Percentiles rank a stretch among this genome's conserved stretches.
These are phyloP conservation scores for Ernsta delagoae DNA, from an alignment of 2,888 invertebrate species.

Conservation along the genomic window DNA sequence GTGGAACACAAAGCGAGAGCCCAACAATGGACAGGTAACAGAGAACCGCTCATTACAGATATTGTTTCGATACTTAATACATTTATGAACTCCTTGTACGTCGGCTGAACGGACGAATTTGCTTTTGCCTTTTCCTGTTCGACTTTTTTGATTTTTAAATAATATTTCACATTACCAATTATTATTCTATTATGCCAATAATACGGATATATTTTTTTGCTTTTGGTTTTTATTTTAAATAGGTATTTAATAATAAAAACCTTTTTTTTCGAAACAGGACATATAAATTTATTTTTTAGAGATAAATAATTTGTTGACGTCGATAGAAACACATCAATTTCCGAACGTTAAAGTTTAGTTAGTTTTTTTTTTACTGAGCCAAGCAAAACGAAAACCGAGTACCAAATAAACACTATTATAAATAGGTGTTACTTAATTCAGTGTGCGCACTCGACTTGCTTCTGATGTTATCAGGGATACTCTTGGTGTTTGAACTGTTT, in stretches of 20 bases:
- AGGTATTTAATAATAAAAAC: no score
- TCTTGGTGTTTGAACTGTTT: conserved; percentile 56
- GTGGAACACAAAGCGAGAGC: conserved; percentile 22
- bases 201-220: no score
- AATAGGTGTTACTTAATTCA: conserved; percentile 25
- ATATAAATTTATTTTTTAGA: no score
- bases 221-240: background rate
- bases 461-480: conserved; percentile 35
- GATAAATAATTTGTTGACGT: no score
- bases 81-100: conserved; percentile 28
- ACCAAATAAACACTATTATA: no score
- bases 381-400: background rate
- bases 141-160: background rate
- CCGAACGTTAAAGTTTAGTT: background rate
- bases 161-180: background rate
- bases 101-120: conserved; percentile 31
- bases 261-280: no score
- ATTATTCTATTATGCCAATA: background rate
- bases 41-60: conserved; percentile 35
- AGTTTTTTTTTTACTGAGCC: background rate
- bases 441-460: conserved; percentile 22
- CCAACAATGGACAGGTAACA: conserved; percentile 35
- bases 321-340: no score
- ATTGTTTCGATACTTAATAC: conserved; percentile 35
- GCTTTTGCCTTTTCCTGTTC: conserved; percentile 26